Percentiles rank a stretch among this genome's conserved stretches.
These are phyloP conservation scores for Tetragonula carbonaria DNA, from an alignment of 2,888 invertebrate genomes.

Conservation along the genomic window DNA sequence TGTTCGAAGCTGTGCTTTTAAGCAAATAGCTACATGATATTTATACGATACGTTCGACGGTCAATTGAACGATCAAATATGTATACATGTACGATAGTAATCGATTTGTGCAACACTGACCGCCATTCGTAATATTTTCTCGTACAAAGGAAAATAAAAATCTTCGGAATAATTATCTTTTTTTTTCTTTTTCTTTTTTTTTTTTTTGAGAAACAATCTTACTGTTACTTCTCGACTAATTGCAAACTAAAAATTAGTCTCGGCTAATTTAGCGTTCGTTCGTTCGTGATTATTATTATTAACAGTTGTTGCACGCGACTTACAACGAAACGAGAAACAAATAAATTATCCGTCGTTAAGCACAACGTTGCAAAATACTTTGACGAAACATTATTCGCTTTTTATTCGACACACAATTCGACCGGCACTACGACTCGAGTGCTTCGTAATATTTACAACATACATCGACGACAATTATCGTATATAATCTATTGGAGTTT, in stretches of 20 bases:
- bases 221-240: too few relatives aligned
- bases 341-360: background rate
- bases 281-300: background rate
- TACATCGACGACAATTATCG: constrained; percentile 66
- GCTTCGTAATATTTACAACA: constrained; percentile 68
- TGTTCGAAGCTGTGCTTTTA: background rate
- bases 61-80: constrained; percentile 44
- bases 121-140: background rate
- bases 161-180: too few relatives aligned
- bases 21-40: background rate
- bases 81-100: background rate
- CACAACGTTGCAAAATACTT: background rate
- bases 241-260: background rate
- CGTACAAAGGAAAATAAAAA: background rate
- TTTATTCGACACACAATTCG: constrained; percentile 29
- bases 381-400: constrained; percentile 3
- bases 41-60: constrained; percentile 15
- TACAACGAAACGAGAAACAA: background rate
- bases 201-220: too few relatives aligned
- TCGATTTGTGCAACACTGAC: background rate
- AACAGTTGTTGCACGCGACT: background rate
- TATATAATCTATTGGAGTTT: constrained; percentile 61
- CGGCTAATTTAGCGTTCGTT: background rate
- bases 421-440: constrained; percentile 37
- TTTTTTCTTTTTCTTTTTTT: too few relatives aligned